Base-by-base conservation (phyloP, 2,113 vertebrate species). In the Tor tambroides region DNA sequence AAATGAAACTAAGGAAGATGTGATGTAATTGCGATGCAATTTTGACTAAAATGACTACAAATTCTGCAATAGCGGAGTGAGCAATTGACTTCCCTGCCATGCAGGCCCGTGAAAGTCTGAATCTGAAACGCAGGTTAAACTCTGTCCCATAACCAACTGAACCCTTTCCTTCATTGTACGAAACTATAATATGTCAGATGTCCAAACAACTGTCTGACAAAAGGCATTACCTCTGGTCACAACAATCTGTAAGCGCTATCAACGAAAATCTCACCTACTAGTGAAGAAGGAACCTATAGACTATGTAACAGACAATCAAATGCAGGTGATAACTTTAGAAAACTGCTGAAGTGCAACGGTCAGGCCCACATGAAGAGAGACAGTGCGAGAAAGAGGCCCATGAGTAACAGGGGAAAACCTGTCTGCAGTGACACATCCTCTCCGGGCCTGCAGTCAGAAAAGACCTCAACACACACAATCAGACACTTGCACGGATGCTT, bases 391-490 rank as follows among this genome's bases (percentile, higher is more conserved):
- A 46, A 89, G 86, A 89, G 80, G 87, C 84, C 84, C 86, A 86
- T 79, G 76, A 89, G 79, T 86, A 84, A 80, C n/a, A 88, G 91
- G 90, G 91, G 91, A 87, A 92, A 91, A 92, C 85, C 92, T 79
- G 89, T 88, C 65, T 86, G 89, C 89, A 72, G 65, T 93, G 90
- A 89, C 90, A 93, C 90, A 89, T 91, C 88, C 85, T 86, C 80
- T 72, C 88, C 88, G 61, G 83, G 76, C 84, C 67, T 83, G 81
- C 85, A 63, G 43, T 61, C 49, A 86, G 38, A 86, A 59, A 83
- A 75, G 49, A 88, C 85, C 89, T 90, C 85, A 69, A 91, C 89
- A 91, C 89, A 91, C 92, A 90, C 87, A 92, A 86, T 90, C 75
- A 91, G 78, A 84, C 85, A 89, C 61, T 83, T 80, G 75, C 69